phyloP scores from a whole-genome alignment of 2,797 vertebrate species.

The Lepilemur ruficaudatus region DNA sequence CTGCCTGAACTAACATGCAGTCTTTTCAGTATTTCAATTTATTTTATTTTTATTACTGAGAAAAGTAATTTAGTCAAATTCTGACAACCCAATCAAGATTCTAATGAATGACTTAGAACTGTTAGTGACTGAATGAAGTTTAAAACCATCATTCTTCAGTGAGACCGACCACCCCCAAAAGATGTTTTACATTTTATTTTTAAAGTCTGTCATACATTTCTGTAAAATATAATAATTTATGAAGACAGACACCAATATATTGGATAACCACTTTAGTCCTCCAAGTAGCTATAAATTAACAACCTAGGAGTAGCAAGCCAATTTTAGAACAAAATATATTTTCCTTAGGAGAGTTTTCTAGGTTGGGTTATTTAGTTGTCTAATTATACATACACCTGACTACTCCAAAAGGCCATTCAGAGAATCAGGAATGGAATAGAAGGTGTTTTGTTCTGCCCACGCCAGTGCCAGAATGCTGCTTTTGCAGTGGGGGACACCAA shows the following conservation, averaged over 20 bases:
- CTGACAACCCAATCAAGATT: neutral
- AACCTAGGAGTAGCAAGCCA: neutral
- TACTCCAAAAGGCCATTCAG: neutral
- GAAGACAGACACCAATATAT: neutral
- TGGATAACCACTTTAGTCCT: neutral
- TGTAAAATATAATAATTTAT: neutral
- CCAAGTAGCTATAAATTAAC: neutral
- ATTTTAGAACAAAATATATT: neutral
- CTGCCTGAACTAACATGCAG: neutral
- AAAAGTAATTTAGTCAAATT: neutral
- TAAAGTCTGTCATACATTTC: neutral
- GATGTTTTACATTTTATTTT: neutral
- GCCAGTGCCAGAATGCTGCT: no score
- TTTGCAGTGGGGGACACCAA: neutral
- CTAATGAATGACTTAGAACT: neutral
- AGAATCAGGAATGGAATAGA: neutral
- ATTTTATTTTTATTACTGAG: neutral
- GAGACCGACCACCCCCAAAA: neutral
- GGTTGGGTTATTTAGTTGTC: neutral
- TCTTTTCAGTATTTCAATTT: neutral
- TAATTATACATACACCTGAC: neutral
- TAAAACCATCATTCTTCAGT: slow-evolving; percentile 13
- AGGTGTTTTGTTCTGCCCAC: neutral
- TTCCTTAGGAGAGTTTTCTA: neutral
- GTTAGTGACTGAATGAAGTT: neutral